A percentile compares a stretch with the other conserved stretches of the same genome.
Evolutionary conservation across 2,888 invertebrate genomes (phyloP).

Genomic region (Apodemia mormo): DNA sequence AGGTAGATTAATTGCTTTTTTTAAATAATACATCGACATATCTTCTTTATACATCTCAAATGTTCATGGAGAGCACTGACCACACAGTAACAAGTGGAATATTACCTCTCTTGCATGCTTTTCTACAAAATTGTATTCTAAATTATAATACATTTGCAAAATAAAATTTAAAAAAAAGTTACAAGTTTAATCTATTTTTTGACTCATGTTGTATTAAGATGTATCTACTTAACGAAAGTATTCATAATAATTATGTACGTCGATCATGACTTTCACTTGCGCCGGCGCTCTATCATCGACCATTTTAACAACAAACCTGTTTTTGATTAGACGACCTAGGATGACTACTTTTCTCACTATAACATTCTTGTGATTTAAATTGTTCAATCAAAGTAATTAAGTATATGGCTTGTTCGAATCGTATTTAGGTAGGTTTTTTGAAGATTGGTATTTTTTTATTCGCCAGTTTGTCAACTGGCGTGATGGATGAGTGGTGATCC

Average conservation of each 20-base stretch:
- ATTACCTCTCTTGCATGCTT: not conserved
- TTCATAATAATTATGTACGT: slow-evolving; percentile 57
- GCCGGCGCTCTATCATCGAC: slow-evolving; percentile 66
- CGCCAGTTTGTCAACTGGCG: no score
- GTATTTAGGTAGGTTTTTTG: not conserved
- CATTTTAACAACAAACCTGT: slow-evolving; percentile 73
- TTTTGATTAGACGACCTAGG: slow-evolving; percentile 42
- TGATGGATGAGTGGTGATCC: no score
- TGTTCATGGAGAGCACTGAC: not conserved
- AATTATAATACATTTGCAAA: not conserved
- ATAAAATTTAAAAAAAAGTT: slow-evolving; percentile 3
- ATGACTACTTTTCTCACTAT: slow-evolving; percentile 28
- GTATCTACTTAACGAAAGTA: slow-evolving; percentile 69
- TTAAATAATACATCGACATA: no score
- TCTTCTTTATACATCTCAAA: not conserved
- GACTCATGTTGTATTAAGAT: slow-evolving; percentile 21
- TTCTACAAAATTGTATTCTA: not conserved
- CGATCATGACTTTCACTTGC: slow-evolving; percentile 77
- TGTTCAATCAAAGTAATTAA: not conserved
- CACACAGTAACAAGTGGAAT: not conserved
- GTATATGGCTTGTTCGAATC: not conserved
- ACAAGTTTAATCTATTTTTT: slow-evolving; percentile 15
- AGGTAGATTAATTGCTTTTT: no score
- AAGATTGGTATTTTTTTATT: no score
- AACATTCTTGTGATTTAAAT: slow-evolving; percentile 23